Conservation (phyloP, 2,888 invertebrate genomes). For the Seladonia tumulorum region DNA sequence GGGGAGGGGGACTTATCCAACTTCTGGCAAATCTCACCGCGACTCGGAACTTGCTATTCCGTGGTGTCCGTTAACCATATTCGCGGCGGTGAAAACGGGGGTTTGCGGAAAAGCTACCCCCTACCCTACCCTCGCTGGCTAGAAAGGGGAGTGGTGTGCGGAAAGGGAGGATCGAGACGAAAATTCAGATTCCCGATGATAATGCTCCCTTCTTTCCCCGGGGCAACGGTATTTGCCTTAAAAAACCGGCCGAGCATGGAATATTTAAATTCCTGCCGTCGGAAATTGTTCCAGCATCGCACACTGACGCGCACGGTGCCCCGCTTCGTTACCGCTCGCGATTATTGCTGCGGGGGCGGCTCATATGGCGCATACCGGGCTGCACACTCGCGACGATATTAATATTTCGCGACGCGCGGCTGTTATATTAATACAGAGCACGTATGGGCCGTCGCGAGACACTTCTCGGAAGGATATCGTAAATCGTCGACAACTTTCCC, state of each 20-base stretch:
- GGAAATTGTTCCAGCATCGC: slow-evolving; percentile 63
- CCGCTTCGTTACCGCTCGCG: slow-evolving; percentile 71
- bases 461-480: slow-evolving; percentile 21
- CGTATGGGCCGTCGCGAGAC: background rate
- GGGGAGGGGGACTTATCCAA: slow-evolving; percentile 28
- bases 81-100: background rate
- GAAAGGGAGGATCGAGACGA: background rate
- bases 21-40: slow-evolving; percentile 43
- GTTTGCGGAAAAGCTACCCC: background rate
- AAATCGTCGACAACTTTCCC: slow-evolving; percentile 32
- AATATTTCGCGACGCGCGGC: slow-evolving; percentile 68
- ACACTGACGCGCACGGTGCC: slow-evolving; percentile 50
- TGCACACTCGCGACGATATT: slow-evolving; percentile 67
- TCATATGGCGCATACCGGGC: slow-evolving; percentile 73
- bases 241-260: slow-evolving; percentile 53
- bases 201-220: slow-evolving; percentile 6
- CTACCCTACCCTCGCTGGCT: no score
- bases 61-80: slow-evolving; percentile 26
- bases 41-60: slow-evolving; percentile 26
- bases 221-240: slow-evolving; percentile 27
- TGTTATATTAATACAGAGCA: slow-evolving; percentile 66
- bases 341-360: slow-evolving; percentile 67
- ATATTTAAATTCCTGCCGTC: slow-evolving; percentile 69
- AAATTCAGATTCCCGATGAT: slow-evolving; percentile 44
- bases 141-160: no score